Base-by-base conservation (phyloP, 1,140 invertebrate species). In the Drosophila nebulosa region DNA sequence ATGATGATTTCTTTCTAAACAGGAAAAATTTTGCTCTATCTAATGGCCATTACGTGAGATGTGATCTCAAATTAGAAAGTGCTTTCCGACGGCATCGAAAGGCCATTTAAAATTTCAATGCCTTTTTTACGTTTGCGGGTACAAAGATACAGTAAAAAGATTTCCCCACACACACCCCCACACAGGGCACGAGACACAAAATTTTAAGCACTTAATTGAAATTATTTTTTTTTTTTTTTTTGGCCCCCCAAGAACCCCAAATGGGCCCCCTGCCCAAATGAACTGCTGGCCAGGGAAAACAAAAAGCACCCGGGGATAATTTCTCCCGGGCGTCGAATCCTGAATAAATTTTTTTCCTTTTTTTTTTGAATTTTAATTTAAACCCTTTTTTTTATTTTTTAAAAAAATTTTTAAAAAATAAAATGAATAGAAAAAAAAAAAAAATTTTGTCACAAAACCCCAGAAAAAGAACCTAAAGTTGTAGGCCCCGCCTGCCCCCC, bases 81-180 rank as follows among this genome's bases (percentile, higher is more conserved):
- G 68, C 69, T 73, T 42, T 46, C 61, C 50, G 32, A 32, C 26
- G 39, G 39, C 16, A 66, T 66, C 50, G 58, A 70, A 74, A 77
- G 78, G 78, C 73, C 79, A 70, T 83, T 80, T 80, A 68, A 80
- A 80, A n/a, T n/a, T 80, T 74, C 62, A 78, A 64, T 64, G 39
- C 39, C 60, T 74, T 79, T 79, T 79, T 83, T 84, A 86, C 80
- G 80, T 84, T 81, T 77, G 73, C 75, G 77, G n/a, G 80, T 86
- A 84, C 73, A 46, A n/a, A n/a, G 73, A 69, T 64, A 66, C 60
- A 30, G 4, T 5, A 5, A 16, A n/a, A 16, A 16, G 3, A 39
- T 16, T n/a, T n/a, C n/a, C n/a, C 16, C 14, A 39, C 14, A 21
- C 1, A 46, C 18, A 46, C 39, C 18, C 14, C 14, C n/a, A 39